These are phyloP conservation scores for Ceratina australensis DNA, from an alignment of 1,140 invertebrate genomes.

Conservation along the genomic window DNA sequence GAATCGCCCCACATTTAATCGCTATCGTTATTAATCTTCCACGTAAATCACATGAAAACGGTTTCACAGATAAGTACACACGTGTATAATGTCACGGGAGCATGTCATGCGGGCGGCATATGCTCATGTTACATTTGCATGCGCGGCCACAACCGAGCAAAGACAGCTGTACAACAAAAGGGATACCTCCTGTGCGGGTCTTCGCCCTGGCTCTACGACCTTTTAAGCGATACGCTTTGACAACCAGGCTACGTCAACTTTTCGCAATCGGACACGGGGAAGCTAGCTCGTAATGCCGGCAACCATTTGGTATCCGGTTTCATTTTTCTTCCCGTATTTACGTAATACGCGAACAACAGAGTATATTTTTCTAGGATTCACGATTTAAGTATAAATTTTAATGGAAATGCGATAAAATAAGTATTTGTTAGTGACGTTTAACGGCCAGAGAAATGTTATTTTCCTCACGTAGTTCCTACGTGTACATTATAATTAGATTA, in stretches of 20 bases:
- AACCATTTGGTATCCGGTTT: not conserved
- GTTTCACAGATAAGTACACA: not conserved
- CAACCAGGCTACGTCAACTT: slow-evolving; percentile 28
- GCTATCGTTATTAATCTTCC: not conserved
- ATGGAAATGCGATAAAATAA: too few species aligned
- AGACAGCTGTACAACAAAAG: slow-evolving; percentile 50
- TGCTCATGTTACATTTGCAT: slow-evolving; percentile 10
- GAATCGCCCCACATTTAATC: not conserved
- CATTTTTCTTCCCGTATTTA: not conserved
- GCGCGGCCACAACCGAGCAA: not conserved
- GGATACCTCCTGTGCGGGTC: slow-evolving; percentile 39
- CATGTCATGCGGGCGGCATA: slow-evolving; percentile 10
- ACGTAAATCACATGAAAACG: slow-evolving; percentile 4
- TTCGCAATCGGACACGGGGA: slow-evolving; percentile 34
- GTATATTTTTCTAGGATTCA: too few species aligned
- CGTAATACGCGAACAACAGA: not conserved
- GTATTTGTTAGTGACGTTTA: too few species aligned
- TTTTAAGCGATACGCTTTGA: slow-evolving; percentile 33
- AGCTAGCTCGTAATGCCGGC: not conserved
- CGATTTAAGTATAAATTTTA: too few species aligned
- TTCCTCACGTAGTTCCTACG: too few species aligned
- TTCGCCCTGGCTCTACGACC: slow-evolving; percentile 29
- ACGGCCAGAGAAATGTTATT: too few species aligned
- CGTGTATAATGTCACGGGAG: not conserved
- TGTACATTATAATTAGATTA: too few species aligned